Percentiles rank a stretch among this genome's conserved stretches.
These are phyloP conservation scores for Gopherus flavomarginatus DNA, from an alignment of 2,113 vertebrate species.

Conservation along the genomic window DNA sequence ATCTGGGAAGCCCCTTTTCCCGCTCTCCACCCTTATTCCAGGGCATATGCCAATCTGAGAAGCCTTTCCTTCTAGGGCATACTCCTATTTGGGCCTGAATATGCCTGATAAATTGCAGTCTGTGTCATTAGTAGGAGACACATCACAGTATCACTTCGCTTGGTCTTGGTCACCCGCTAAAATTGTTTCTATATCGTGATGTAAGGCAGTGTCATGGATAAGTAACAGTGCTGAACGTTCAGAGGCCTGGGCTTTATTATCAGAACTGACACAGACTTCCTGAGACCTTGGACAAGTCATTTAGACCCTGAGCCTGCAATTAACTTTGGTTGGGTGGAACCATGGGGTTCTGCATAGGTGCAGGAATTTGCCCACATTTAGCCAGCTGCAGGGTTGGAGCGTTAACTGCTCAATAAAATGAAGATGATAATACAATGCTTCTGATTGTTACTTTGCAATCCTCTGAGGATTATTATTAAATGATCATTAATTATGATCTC, in stretches of 20 bases:
- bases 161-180: background rate
- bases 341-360: background rate
- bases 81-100: background rate
- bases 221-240: background rate
- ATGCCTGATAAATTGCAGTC: background rate
- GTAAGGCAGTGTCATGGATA: background rate
- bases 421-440: background rate
- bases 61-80: background rate
- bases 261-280: background rate
- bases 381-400: background rate
- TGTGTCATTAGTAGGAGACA: background rate
- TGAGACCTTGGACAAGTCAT: background rate
- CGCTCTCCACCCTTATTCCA: background rate
- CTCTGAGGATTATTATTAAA: background rate
- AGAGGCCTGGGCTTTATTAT: background rate
- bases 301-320: background rate
- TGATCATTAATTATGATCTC: background rate
- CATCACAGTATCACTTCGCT: background rate
- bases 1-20: background rate
- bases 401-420: background rate
- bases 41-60: background rate
- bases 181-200: background rate
- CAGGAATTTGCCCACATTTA: background rate
- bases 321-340: background rate
- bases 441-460: background rate